These are phyloP conservation scores for Drosophila auraria DNA, from an alignment of 1,140 invertebrate species.

Conservation along the genomic window DNA sequence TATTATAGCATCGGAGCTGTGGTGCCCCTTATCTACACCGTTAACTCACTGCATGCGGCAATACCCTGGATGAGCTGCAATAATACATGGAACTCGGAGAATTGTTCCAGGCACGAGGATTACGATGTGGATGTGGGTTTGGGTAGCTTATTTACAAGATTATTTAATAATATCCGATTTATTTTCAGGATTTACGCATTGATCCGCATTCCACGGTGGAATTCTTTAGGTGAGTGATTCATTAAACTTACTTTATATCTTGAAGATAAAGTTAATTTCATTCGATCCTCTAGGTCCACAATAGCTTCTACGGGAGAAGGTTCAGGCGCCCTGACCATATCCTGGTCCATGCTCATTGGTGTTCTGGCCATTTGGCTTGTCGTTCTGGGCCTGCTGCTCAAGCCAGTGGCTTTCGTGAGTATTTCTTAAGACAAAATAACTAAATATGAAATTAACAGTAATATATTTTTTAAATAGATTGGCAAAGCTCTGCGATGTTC, in stretches of 20 bases:
- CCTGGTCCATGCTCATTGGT: slow-evolving; percentile 63
- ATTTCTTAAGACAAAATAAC: neutral
- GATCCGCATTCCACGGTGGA: slow-evolving; percentile 75
- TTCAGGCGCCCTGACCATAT: slow-evolving; percentile 44
- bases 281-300: slow-evolving; percentile 36
- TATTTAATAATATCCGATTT: no score
- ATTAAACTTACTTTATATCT: no score
- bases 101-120: slow-evolving; percentile 67
- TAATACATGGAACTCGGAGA: slow-evolving; percentile 71
- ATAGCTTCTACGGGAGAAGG: slow-evolving; percentile 59
- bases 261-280: neutral
- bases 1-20: slow-evolving; percentile 75
- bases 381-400: slow-evolving; percentile 55
- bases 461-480: slow-evolving; percentile 58
- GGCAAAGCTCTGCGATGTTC: slow-evolving; percentile 72
- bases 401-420: slow-evolving; percentile 66
- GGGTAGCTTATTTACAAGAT: neutral
- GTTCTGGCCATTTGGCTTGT: slow-evolving; percentile 67
- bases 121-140: slow-evolving; percentile 63
- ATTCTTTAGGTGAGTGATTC: slow-evolving; percentile 66
- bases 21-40: slow-evolving; percentile 76
- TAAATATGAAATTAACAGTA: neutral
- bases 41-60: slow-evolving; percentile 56
- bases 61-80: slow-evolving; percentile 82
- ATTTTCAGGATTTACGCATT: slow-evolving; percentile 12